Conservation (phyloP, 2,797 vertebrate species). For the Linurgus olivaceus region DNA sequence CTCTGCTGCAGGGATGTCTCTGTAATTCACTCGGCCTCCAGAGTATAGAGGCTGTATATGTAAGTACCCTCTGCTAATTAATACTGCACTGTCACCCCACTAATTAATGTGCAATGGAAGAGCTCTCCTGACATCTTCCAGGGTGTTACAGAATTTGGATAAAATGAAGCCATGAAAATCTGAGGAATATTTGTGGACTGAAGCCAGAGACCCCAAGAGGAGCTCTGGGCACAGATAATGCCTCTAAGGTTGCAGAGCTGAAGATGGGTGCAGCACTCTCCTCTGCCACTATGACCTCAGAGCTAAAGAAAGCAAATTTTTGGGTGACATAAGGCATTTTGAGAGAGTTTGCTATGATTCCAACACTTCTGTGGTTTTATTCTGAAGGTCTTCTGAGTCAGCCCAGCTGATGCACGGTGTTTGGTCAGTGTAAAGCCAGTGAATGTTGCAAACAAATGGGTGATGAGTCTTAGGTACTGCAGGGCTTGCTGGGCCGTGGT, state of each 20-base stretch:
- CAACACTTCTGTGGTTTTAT: background rate
- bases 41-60: background rate
- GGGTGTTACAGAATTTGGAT: background rate
- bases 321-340: background rate
- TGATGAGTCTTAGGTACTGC: background rate
- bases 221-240: background rate
- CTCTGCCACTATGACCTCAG: background rate
- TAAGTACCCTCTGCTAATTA: conserved; percentile 26
- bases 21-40: background rate
- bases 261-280: background rate
- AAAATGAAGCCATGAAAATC: background rate
- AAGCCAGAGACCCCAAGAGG: background rate
- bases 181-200: background rate
- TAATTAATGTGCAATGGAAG: background rate
- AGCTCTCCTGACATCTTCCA: background rate
- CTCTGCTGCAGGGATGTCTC: background rate
- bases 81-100: background rate
- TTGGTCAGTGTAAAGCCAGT: background rate
- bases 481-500: background rate
- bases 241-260: background rate
- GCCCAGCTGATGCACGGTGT: background rate
- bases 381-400: background rate
- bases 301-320: background rate
- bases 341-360: background rate
- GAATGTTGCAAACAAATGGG: background rate